phyloP scores from a whole-genome alignment of 2,113 vertebrate genomes.

The Bubo scandiacus region DNA sequence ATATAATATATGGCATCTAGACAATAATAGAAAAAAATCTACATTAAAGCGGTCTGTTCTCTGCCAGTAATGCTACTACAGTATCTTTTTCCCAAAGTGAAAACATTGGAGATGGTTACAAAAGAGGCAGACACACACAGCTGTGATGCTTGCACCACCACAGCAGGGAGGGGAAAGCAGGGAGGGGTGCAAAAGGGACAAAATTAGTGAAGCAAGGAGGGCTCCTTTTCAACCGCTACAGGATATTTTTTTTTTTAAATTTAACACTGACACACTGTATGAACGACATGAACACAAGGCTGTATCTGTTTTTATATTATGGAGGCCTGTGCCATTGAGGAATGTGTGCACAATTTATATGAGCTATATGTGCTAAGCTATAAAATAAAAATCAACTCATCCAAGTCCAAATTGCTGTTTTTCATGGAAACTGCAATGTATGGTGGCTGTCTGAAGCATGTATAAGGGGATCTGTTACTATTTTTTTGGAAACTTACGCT shows the following conservation, averaged over 20 bases:
- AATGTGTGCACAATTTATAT: slow-evolving; percentile 38
- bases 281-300: background rate
- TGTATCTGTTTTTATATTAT: slow-evolving; percentile 30
- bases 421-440: slow-evolving; percentile 54
- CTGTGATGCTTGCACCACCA: background rate
- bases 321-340: background rate
- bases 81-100: background rate
- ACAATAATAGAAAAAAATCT: background rate
- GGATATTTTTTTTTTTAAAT: background rate
- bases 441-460: background rate
- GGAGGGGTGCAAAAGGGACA: background rate
- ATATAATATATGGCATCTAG: background rate
- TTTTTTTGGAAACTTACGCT: background rate
- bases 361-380: slow-evolving; percentile 36
- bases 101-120: background rate
- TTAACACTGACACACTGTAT: background rate
- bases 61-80: background rate
- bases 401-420: slow-evolving; percentile 59
- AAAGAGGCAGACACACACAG: background rate
- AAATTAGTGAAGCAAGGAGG: background rate
- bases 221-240: background rate
- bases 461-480: slow-evolving; percentile 21
- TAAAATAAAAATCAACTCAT: slow-evolving; percentile 40
- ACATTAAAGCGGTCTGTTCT: background rate
- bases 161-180: background rate